phyloP scores from a whole-genome alignment of 2,888 invertebrate genomes.

The Calameuta idolon region DNA sequence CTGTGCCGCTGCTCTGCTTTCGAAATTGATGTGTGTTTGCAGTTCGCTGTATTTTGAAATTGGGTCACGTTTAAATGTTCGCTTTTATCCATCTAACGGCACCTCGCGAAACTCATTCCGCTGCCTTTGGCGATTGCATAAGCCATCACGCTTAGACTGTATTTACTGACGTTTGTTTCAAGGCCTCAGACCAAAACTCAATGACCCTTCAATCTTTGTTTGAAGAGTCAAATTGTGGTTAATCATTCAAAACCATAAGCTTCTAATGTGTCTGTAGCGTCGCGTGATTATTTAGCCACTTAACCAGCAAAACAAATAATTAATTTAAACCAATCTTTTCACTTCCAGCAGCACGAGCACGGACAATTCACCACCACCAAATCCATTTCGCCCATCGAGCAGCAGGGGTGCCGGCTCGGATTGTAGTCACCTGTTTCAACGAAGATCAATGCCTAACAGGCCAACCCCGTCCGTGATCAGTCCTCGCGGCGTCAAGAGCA shows the following conservation, averaged over 20 bases:
- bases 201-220: conserved; percentile 23
- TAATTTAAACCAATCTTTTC: conserved; percentile 10
- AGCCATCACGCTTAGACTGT: conserved; percentile 15
- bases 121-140: conserved; percentile 16
- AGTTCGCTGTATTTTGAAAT: conserved; percentile 1
- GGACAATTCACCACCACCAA: conserved; percentile 44
- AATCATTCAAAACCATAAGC: not conserved
- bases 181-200: conserved; percentile 25
- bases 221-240: not conserved
- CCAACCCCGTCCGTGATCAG: conserved; percentile 40
- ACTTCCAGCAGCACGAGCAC: conserved; percentile 38
- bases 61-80: conserved; percentile 13
- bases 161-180: conserved; percentile 18
- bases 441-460: conserved; percentile 50
- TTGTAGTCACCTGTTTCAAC: conserved; percentile 42
- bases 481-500: conserved; percentile 55
- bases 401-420: conserved; percentile 41
- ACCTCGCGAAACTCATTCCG: not conserved
- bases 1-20: not conserved
- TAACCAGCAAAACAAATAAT: not conserved
- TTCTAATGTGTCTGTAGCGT: not conserved
- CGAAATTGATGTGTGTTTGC: not conserved
- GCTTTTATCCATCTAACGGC: not conserved
- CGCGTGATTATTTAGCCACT: not conserved
- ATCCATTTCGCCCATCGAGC: conserved; percentile 50